Evolutionary conservation across 2,888 invertebrate species (phyloP).

Genomic region (Belgica antarctica): DNA sequence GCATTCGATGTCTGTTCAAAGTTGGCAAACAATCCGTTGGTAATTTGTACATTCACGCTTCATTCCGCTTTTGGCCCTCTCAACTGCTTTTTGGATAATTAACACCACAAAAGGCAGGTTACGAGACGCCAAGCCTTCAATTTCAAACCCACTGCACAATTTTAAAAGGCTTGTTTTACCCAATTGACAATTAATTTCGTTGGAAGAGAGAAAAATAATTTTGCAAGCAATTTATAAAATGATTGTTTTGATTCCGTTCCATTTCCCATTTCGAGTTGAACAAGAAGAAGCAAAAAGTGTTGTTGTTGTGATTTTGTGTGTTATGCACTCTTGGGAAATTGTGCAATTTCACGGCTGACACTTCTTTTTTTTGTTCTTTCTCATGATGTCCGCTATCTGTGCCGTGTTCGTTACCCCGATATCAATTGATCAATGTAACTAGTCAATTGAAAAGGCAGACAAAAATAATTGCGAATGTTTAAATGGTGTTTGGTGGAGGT

Average conservation of each 20-base stretch:
- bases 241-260: constrained; percentile 40
- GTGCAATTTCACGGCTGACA: constrained; percentile 33
- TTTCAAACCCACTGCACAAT: not conserved
- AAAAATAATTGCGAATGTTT: constrained; percentile 8
- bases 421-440: constrained; percentile 26
- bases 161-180: not conserved
- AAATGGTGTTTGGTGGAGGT: not conserved
- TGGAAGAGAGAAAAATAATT: constrained; percentile 7
- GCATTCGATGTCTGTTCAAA: not conserved
- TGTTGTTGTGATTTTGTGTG: constrained; percentile 5
- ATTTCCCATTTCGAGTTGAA: constrained; percentile 31
- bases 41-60: constrained; percentile 1
- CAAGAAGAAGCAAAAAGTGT: constrained; percentile 6
- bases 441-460: constrained; percentile 10
- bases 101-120: constrained; percentile 43
- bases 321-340: constrained; percentile 14
- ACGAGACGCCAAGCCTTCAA: not conserved
- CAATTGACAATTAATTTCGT: constrained; percentile 36
- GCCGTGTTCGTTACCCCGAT: not conserved
- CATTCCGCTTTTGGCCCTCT: not conserved
- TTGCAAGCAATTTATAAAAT: not conserved
- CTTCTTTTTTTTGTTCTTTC: constrained; percentile 10
- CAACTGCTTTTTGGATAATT: constrained; percentile 33
- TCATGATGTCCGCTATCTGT: constrained; percentile 24
- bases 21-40: not conserved